A percentile compares a stretch with the other conserved stretches of the same genome.
phyloP scores from a whole-genome alignment of 1,140 invertebrate genomes.

The Drosophila nikananu region DNA sequence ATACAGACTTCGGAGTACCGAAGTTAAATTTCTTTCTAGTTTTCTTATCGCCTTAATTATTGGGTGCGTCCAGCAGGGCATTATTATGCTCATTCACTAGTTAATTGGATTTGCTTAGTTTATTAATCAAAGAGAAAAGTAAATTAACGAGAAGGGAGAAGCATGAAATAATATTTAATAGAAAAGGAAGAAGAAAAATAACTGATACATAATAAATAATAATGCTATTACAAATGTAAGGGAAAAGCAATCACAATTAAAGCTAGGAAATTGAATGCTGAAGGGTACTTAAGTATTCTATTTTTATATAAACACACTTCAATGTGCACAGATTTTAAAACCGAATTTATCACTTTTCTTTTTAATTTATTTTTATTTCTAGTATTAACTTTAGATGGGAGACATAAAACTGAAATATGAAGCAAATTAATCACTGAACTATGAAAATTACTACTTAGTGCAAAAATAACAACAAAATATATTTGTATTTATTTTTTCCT shows the following conservation, averaged over 20 bases:
- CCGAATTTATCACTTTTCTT: constrained; percentile 15
- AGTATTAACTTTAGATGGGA: background rate
- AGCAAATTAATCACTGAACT: background rate
- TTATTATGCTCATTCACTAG: background rate
- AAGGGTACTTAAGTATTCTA: background rate
- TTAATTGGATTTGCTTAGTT: background rate
- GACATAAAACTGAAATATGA: background rate
- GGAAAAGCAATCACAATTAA: background rate
- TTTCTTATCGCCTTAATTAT: constrained; percentile 30
- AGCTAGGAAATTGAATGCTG: background rate
- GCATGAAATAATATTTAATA: no score
- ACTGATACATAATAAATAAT: background rate
- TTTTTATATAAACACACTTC: constrained; percentile 19
- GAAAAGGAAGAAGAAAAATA: no score
- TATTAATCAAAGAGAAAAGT: background rate
- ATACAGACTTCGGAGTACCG: no score
- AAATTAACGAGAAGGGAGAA: no score
- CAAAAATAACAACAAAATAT: background rate
- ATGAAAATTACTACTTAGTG: background rate
- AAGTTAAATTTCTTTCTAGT: no score
- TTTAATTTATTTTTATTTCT: constrained; percentile 19
- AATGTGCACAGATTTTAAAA: constrained; percentile 47
- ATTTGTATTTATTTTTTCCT: background rate
- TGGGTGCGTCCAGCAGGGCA: constrained; percentile 4
- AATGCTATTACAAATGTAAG: background rate